Evolutionary conservation across 53 echinoderm and acorn worm genomes (phyloP), one percentile per base, ranked within the genome.

Genomic region (Actinopyga echinites): DNA sequence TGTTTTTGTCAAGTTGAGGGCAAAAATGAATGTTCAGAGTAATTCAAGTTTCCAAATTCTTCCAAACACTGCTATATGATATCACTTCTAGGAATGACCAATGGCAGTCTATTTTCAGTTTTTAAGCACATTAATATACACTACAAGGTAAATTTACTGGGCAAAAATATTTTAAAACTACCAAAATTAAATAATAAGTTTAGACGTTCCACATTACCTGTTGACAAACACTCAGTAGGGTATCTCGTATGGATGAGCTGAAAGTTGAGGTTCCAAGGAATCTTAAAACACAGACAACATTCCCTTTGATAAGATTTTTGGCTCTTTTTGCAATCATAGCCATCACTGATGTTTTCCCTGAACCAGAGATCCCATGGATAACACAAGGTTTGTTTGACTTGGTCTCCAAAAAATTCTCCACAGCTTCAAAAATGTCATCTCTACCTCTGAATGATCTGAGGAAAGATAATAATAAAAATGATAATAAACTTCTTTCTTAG

Each of bases 261-360:
- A 84, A 71, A 0, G 86, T 86, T 8, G 95, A 95, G 0, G 95
- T 95, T 11, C 95, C 95, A 12, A 95, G 86, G 74, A 95, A 93
- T 36, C 95, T 74, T 21, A 92, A 74, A 26, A 83, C 74, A 25
- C 67, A 83, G 9, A 87, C 83, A 5, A 93, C 86, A 59, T 80
- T 33, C 20, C 60, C 82, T 9, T 58, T 45, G 29, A 90, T 75
- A 86, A 86, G 85, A 4, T 84, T 45, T 23, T 65, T 66, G 25
- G 85, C 74, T 35, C 74, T 69, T 67, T 56, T 85, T 31, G 91
- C 95, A 8, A 92, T 64, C 95, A 95, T 93, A n/a, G 95, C 95
- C 95, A 95, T 92, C 32, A 95, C 87, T 1, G 95, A 93, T 1
- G 95, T 95, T 83, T 95, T 95, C 30, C 95, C 95, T 25, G 95